Base-by-base conservation (phyloP, 2,113 vertebrate species). In the Zapus hudsonius region DNA sequence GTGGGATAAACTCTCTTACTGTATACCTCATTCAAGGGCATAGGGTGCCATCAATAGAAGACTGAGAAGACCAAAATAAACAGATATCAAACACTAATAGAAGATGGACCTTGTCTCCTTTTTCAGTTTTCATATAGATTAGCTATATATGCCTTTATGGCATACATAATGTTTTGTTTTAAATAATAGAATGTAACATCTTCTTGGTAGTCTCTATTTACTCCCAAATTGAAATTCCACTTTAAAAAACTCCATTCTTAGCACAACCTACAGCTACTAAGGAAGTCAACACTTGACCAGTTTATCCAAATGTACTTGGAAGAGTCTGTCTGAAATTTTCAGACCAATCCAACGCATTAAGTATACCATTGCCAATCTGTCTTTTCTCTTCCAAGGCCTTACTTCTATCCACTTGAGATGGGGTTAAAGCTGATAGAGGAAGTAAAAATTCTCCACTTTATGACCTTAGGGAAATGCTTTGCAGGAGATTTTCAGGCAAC, bases 401-500 rank as follows among this genome's bases (percentile, higher is more conserved):
- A 95, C 44, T 96, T 81, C 85, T 95, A 94, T 82, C 84, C 92
- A 95, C 89, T 94, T 95, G 94, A 97, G 96, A 94, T 4, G 19
- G 79, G 42, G 42, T 66, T 80, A 81, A 96, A 74, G 80, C 92
- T 94, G 88, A 94, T 91, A 95, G 92, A 96, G 89, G 94, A 89
- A 83, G 76, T 97, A n/a, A 78, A 92, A 97, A 95, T 91, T 64
- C 0, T 31, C 33, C 92, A 17, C 84, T 20, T 95, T 91, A 76
- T 89, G 96, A 75, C 82, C 93, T 29, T 20, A 52, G 97, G 92
- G 93, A 98, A 96, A 95, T 70, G 73, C 59, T 78, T 95, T 40
- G 29, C 78, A 96, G 92, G 95, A 95, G 92, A 95, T 96, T 79
- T 97, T 89, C 29, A 22, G 95, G 79, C 95, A 84, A 84, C 93